Base-by-base conservation (phyloP, 2,888 invertebrate genomes). In the Acrocyrtus sp. region DNA sequence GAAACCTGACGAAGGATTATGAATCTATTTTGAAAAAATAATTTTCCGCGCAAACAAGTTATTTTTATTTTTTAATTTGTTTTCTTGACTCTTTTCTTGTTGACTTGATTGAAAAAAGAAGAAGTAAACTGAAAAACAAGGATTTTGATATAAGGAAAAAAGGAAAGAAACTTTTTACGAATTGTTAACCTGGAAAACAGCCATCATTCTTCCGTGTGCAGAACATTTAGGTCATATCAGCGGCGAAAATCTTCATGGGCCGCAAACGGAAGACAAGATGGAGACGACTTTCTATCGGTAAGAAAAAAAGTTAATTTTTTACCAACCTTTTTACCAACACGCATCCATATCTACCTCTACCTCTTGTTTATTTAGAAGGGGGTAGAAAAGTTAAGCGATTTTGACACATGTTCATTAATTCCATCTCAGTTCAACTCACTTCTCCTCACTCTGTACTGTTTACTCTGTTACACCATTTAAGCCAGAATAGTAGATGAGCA, bases 191-290 rank as follows among this genome's bases (percentile, higher is more conserved):
- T 62, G 66, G 66, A 72, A 66, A 41, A 39, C 57, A 56, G 17
- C 54, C 29, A 45, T 45, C 26, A 57, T 50, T 54, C 27, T 50
- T 61, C 66, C 53, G 50, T 41, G 72, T 66, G 45, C 39, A 43
- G 41, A 54, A 56, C 43, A 29, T 41, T 24, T 66, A 39, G 56
- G 54, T 61, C 61, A 54, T 60, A 66, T 66, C 66, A 72, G 66
- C 70, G 70, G 69, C 61, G 70, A 48, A 76, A 72, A 69, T 77
- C 77, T 81, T 75, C 81, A 81, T 81, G 81, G 81, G 81, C 77
- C 79, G 81, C 61, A 81, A 81, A 80, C 74, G 81, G 78, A 81
- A 81, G 77, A 81, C 81, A 74, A 79, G 79, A 81, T 81, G 81
- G 81, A 79, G 81, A 78, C 74, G 79, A 57, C 81, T 81, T 78